Base-by-base conservation (phyloP, 1,140 invertebrate species). In the Zaprionus kolodkinae region DNA sequence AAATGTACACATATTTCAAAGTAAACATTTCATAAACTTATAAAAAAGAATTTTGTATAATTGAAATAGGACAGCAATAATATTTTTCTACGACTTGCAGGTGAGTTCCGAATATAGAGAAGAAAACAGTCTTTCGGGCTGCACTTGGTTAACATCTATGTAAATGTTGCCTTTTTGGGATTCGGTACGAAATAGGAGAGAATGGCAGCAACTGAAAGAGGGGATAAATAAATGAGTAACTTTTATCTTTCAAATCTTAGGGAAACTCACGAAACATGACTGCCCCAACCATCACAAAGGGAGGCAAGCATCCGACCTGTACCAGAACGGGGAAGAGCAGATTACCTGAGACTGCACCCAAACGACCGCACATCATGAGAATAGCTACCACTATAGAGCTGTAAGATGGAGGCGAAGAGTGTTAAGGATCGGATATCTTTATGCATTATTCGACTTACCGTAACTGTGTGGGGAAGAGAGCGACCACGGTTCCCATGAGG, bases 321-420 rank as follows among this genome's bases (percentile, higher is more conserved):
- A 92, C 66, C 25, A 92, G 78, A 7, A 89, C 57, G 0, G 91
- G 91, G 25, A 92, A 92, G 3, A 92, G 71, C 12, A 92, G 27
- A 61, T 92, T 92, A 4, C 91, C 91, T 1, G 91, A 85, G n/a
- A 92, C 35, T 0, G 91, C 90, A 4, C 91, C 91, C 54, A 90
- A 62, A 2, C 91, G 84, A 11, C 91, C 91, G 60, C 79, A 91
- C 91, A 92, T 92, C 88, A 92, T 88, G 45, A 78, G 72, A 35
- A 67, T 81, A 27, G 91, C 79, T 6, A 92, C 85, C 38, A 92
- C 80, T 45, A 92, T 61, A 7, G 91, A 85, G 21, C 91, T 92
- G 17, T 0, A 66, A 50, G 7, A 15, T 15, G 10, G 9, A 9
- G 2, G 30, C 11, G 5, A 38, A 40, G 3, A 36, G 33, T 57